These are phyloP conservation scores for Colostygia pectinataria DNA, from an alignment of 2,888 invertebrate species.

Conservation along the genomic window DNA sequence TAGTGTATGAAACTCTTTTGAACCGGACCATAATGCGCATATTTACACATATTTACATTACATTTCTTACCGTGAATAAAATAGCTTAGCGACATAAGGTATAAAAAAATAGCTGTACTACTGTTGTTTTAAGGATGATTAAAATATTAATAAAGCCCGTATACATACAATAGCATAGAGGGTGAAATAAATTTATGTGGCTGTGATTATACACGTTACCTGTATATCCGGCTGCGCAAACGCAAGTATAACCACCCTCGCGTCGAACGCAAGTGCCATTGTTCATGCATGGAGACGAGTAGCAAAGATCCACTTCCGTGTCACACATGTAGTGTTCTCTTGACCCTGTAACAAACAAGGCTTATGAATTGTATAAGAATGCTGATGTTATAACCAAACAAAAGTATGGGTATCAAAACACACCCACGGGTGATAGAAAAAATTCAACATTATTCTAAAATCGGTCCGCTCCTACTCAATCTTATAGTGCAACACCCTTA, in stretches of 20 bases:
- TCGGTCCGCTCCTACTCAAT: no score
- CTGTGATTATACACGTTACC: constrained; percentile 79
- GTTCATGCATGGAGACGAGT: constrained; percentile 96
- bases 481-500: no score
- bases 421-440: constrained; percentile 12
- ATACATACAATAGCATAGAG: no score
- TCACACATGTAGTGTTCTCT: constrained; percentile 96
- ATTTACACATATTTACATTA: no score
- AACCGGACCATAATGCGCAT: no score
- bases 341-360: constrained; percentile 83
- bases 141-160: no score
- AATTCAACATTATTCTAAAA: not conserved
- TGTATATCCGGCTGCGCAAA: constrained; percentile 89
- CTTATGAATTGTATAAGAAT: not conserved
- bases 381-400: not conserved
- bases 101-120: no score
- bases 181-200: no score
- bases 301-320: constrained; percentile 97
- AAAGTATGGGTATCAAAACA: constrained; percentile 6
- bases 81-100: no score
- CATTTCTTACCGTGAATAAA: no score
- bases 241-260: constrained; percentile 96
- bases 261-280: constrained; percentile 92
- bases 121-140: no score
- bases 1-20: no score